Conservation (phyloP, 2,113 vertebrate genomes). For the Marmota flaviventris region DNA sequence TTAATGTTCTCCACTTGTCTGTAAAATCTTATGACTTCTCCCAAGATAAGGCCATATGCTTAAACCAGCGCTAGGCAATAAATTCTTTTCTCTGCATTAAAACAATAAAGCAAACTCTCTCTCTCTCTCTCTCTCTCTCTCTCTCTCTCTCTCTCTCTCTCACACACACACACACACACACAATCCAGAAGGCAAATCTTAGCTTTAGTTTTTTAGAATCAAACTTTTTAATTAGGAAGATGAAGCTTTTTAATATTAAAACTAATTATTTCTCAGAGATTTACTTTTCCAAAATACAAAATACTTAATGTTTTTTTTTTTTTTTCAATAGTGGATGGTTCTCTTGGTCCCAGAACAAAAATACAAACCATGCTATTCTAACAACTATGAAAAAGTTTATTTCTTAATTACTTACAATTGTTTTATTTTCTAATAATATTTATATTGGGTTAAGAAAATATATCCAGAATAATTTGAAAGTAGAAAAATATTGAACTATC, state of each 20-base stretch:
- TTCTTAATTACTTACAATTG: constrained; percentile 52
- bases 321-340: background rate
- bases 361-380: background rate
- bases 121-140: no score
- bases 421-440: constrained; percentile 20
- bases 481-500: background rate
- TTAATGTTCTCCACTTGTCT: constrained; percentile 54
- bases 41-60: constrained; percentile 53
- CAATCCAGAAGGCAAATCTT: background rate
- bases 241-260: constrained; percentile 62
- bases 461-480: constrained; percentile 48
- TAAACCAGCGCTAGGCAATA: constrained; percentile 42
- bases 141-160: background rate
- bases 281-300: constrained; percentile 46
- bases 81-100: constrained; percentile 50
- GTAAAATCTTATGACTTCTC: constrained; percentile 56
- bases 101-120: background rate
- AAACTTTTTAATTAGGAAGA: constrained; percentile 46
- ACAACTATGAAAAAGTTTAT: constrained; percentile 34
- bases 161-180: background rate
- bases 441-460: constrained; percentile 25
- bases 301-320: constrained; percentile 56
- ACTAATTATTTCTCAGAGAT: constrained; percentile 1
- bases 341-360: background rate
- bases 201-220: constrained; percentile 30